These are phyloP conservation scores for Rousettus leschenaultii DNA, from an alignment of 2,113 vertebrate genomes.

Conservation along the genomic window DNA sequence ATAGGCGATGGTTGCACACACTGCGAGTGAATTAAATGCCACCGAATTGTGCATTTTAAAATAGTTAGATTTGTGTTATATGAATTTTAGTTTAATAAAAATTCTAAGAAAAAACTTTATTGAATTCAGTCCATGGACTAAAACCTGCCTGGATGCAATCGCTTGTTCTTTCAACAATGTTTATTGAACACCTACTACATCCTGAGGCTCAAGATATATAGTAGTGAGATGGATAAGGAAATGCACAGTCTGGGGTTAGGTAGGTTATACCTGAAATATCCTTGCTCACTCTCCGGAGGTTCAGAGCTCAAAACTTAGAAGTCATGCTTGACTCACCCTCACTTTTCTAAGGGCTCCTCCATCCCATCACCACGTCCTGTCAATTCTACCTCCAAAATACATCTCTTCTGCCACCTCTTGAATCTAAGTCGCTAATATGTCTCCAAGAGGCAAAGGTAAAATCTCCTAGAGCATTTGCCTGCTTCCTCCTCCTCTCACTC, in stretches of 20 bases:
- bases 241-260: neutral
- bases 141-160: neutral
- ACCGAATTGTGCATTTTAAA: neutral
- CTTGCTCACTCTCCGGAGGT: neutral
- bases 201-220: neutral
- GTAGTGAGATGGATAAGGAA: neutral
- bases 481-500: neutral
- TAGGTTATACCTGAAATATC: neutral
- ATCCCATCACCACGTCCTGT: neutral
- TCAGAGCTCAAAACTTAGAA: neutral
- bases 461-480: neutral
- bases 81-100: conserved; percentile 9
- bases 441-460: neutral
- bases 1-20: neutral
- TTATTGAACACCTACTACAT: neutral
- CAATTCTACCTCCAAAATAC: neutral
- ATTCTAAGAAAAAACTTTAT: neutral
- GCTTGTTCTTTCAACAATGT: neutral
- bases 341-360: neutral
- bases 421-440: neutral
- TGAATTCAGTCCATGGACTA: neutral
- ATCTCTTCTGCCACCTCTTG: neutral
- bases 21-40: neutral
- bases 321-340: neutral
- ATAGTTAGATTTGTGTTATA: neutral